A percentile compares a stretch with the other conserved stretches of the same genome.
Evolutionary conservation across 2,113 vertebrate genomes (phyloP).

Genomic region (Deroptyus accipitrinus): DNA sequence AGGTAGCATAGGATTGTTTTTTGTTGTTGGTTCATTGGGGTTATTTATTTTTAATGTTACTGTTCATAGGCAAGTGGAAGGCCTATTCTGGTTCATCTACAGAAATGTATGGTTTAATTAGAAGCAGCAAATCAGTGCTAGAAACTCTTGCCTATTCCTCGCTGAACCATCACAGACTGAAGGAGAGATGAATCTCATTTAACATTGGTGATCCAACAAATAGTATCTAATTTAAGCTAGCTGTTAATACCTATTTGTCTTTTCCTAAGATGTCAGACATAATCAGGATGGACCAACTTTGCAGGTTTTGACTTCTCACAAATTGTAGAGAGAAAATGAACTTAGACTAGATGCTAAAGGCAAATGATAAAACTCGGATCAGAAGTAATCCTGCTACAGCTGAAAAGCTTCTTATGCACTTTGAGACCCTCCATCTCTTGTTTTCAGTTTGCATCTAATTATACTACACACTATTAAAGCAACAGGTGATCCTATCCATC

Average conservation of each 20-base stretch:
- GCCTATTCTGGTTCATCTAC: background rate
- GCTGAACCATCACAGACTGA: background rate
- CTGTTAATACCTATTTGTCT: conserved; percentile 18
- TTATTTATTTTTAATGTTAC: background rate
- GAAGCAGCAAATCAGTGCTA: background rate
- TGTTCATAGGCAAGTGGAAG: background rate
- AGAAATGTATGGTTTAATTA: background rate
- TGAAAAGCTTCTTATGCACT: background rate
- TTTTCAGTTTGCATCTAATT: background rate
- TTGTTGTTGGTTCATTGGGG: background rate
- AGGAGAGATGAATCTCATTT: background rate
- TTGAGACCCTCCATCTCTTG: background rate
- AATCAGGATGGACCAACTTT: conserved; percentile 23
- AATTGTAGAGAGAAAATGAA: background rate
- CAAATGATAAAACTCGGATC: background rate
- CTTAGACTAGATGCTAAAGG: background rate
- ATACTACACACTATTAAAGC: background rate
- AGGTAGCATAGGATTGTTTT: accelerated
- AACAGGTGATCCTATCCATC: background rate
- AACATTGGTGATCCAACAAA: background rate
- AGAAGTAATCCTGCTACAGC: background rate
- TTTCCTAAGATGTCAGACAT: background rate
- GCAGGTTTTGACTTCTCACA: conserved; percentile 2
- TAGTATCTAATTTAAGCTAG: conserved; percentile 17
- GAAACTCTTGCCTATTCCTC: background rate